A percentile compares a stretch with the other conserved stretches of the same genome.
Evolutionary conservation across 2,113 vertebrate genomes (phyloP).

Genomic region (Onychostoma macrolepis): DNA sequence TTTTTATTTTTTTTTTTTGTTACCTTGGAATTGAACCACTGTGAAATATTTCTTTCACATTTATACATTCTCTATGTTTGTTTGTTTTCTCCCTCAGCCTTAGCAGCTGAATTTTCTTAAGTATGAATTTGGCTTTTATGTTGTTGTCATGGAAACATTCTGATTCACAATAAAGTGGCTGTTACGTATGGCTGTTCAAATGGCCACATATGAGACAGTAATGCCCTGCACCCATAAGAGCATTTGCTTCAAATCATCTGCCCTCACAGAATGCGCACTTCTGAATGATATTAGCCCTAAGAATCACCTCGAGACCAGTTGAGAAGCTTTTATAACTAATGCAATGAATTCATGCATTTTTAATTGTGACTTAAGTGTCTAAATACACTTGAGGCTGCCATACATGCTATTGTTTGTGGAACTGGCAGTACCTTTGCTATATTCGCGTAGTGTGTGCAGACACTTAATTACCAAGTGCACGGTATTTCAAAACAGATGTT

Average conservation of each 20-base stretch:
- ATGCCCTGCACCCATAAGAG: neutral
- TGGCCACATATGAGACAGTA: neutral
- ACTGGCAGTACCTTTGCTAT: neutral
- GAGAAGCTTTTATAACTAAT: neutral
- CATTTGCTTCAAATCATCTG: neutral
- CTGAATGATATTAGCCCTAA: neutral
- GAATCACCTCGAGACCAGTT: neutral
- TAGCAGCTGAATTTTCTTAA: neutral
- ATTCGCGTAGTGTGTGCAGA: neutral
- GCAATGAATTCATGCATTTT: neutral
- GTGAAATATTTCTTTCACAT: neutral
- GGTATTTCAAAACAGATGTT: neutral
- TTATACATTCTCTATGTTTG: neutral
- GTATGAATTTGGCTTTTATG: constrained; percentile 12
- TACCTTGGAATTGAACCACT: neutral
- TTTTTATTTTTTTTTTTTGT: neutral
- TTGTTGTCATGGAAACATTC: constrained; percentile 30
- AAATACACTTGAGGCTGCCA: neutral
- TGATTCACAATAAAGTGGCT: constrained; percentile 8
- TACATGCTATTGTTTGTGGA: neutral
- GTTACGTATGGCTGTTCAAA: neutral
- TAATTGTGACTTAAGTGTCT: constrained; percentile 3
- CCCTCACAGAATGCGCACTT: neutral
- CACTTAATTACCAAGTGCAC: neutral
- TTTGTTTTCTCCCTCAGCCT: constrained; percentile 9